Conservation (phyloP, 2,797 vertebrate genomes). For the Pyrocephalus nanus region DNA sequence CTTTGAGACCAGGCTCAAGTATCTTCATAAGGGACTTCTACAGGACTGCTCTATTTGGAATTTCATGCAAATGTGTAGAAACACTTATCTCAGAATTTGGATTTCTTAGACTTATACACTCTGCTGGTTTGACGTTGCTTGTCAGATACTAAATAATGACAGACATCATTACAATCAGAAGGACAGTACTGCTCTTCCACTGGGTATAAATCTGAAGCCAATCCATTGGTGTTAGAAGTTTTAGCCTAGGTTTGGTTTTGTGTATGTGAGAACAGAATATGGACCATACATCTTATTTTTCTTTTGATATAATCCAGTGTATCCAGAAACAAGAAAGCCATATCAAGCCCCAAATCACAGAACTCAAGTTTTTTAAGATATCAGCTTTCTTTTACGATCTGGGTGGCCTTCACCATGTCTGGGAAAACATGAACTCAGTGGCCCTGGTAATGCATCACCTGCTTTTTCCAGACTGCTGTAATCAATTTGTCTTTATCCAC, state of each 20-base stretch:
- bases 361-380: constrained; percentile 48
- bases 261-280: constrained; percentile 25
- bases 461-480: constrained; percentile 57
- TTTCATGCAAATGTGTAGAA: background rate
- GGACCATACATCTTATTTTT: constrained; percentile 17
- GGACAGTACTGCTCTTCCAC: background rate
- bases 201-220: constrained; percentile 7
- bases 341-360: constrained; percentile 50
- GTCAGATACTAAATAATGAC: background rate
- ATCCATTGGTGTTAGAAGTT: background rate
- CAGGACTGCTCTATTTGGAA: background rate
- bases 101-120: background rate
- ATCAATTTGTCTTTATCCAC: constrained; percentile 68
- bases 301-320: constrained; percentile 32
- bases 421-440: constrained; percentile 52
- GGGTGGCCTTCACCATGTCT: constrained; percentile 59
- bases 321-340: constrained; percentile 27
- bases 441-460: constrained; percentile 59
- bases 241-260: constrained; percentile 21
- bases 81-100: background rate
- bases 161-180: background rate
- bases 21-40: background rate
- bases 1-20: background rate
- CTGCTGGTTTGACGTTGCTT: background rate
- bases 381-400: constrained; percentile 50